Conservation (phyloP, 2,888 invertebrate genomes). For the Atrina japonica region DNA sequence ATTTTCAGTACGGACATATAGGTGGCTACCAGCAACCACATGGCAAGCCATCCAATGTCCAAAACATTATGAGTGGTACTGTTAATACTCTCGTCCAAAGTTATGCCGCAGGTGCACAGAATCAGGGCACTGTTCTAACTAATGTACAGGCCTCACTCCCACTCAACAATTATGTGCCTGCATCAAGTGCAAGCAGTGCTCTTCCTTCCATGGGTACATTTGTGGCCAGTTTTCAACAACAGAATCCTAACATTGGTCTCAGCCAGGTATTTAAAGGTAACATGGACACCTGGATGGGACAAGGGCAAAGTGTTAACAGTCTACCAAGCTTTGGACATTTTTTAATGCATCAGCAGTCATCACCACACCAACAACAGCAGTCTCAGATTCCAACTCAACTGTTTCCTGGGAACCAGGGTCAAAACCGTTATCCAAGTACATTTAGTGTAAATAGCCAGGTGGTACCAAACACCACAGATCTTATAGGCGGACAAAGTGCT, state of each 20-base stretch:
- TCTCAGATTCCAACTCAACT: slow-evolving; percentile 46
- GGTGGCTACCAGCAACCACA: slow-evolving; percentile 28
- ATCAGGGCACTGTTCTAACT: slow-evolving; percentile 21
- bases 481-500: not conserved
- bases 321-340: slow-evolving; percentile 72
- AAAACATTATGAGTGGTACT: slow-evolving; percentile 15
- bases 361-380: slow-evolving; percentile 40
- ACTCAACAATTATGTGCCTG: not conserved
- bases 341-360: slow-evolving; percentile 63
- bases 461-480: slow-evolving; percentile 15
- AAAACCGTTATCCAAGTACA: slow-evolving; percentile 10
- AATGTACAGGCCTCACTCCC: slow-evolving; percentile 19
- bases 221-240: slow-evolving; percentile 31
- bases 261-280: slow-evolving; percentile 12
- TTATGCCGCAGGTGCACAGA: slow-evolving; percentile 26
- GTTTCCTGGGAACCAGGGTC: slow-evolving; percentile 14
- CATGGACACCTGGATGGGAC: slow-evolving; percentile 22
- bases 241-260: slow-evolving; percentile 10
- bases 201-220: slow-evolving; percentile 46
- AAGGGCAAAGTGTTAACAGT: slow-evolving; percentile 17
- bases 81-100: slow-evolving; percentile 11
- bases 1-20: slow-evolving; percentile 28
- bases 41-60: slow-evolving; percentile 21
- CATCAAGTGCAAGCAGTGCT: not conserved
- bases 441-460: slow-evolving; percentile 15